These are phyloP conservation scores for Podiceps cristatus DNA, from an alignment of 2,113 vertebrate species.

Conservation along the genomic window DNA sequence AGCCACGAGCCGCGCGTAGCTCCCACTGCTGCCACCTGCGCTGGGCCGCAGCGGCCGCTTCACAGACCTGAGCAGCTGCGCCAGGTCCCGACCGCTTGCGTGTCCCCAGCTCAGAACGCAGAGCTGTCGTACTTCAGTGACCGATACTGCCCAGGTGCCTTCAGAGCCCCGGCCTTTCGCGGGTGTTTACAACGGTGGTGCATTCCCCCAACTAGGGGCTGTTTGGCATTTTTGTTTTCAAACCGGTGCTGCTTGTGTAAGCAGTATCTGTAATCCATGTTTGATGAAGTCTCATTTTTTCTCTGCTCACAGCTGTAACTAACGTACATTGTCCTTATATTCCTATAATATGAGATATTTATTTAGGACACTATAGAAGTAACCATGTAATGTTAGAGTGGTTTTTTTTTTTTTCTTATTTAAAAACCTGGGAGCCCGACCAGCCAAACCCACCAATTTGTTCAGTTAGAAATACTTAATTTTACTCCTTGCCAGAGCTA, in stretches of 20 bases:
- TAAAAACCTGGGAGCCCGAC: not conserved
- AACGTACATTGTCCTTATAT: not conserved
- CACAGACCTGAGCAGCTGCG: accelerated
- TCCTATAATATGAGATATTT: not conserved
- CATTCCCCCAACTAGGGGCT: accelerated
- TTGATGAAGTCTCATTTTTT: accelerated
- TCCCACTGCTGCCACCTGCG: accelerated
- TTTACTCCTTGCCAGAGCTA: not conserved
- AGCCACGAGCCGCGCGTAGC: accelerated
- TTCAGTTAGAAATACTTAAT: not conserved
- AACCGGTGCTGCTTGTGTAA: not conserved
- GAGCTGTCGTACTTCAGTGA: accelerated
- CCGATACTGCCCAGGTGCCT: accelerated
- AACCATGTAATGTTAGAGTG: not conserved
- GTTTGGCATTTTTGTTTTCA: not conserved
- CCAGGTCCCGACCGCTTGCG: accelerated
- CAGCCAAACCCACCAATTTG: not conserved
- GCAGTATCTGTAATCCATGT: not conserved
- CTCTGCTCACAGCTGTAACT: not conserved
- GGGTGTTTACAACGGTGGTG: not conserved
- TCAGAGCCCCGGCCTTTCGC: not conserved
- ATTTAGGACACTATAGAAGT: not conserved
- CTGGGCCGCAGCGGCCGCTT: accelerated
- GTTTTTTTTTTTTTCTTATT: not conserved
- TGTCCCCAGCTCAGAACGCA: not conserved